phyloP scores from a whole-genome alignment of 2,113 vertebrate species.

The Conger conger region DNA sequence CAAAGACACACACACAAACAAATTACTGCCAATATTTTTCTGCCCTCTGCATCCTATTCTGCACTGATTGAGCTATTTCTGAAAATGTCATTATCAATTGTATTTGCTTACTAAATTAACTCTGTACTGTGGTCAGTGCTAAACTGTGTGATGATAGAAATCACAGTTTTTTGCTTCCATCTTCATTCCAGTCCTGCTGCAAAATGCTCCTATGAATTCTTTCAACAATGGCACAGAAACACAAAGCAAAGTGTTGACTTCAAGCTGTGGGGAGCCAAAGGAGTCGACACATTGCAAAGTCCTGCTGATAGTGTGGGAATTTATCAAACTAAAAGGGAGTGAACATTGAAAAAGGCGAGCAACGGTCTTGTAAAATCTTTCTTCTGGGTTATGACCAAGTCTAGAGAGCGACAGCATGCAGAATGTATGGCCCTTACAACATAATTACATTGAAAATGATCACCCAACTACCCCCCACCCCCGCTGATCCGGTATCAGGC shows the following conservation, averaged over 20 bases:
- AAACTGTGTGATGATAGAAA: constrained; percentile 41
- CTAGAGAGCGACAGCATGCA: neutral
- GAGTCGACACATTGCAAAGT: neutral
- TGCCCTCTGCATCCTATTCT: neutral
- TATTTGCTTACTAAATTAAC: constrained; percentile 45
- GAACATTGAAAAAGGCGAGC: neutral
- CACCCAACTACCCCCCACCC: neutral
- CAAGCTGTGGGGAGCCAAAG: neutral
- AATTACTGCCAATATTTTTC: too few species aligned
- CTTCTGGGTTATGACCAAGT: constrained; percentile 11
- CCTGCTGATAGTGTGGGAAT: neutral
- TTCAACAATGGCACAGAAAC: constrained; percentile 20
- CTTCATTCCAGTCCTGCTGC: constrained; percentile 30
- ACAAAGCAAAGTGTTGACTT: neutral
- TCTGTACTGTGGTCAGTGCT: constrained; percentile 40
- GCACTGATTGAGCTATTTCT: constrained; percentile 22
- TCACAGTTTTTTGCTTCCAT: constrained; percentile 23
- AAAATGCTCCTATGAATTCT: constrained; percentile 9
- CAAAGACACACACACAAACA: too few species aligned
- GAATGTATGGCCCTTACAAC: neutral
- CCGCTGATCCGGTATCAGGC: neutral
- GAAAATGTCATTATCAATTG: constrained; percentile 50
- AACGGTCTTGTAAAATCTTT: neutral
- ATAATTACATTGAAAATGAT: constrained; percentile 25
- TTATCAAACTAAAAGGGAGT: neutral